Base-by-base conservation (phyloP, 2,888 invertebrate species). In the Stenurella melanura region DNA sequence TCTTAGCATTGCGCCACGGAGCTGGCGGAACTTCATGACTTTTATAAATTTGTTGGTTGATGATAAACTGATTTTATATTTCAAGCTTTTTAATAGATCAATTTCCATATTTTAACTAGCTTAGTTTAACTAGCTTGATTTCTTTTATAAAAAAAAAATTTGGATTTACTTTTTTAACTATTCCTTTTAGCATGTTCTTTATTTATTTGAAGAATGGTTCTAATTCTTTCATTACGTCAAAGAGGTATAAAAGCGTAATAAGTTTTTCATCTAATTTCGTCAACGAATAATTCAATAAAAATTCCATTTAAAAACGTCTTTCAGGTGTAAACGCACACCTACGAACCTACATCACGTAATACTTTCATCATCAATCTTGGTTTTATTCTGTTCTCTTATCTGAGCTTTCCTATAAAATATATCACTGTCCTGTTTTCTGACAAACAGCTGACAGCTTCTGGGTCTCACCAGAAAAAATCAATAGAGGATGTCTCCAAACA, bases 331-430 rank as follows among this genome's bases (percentile, higher is more conserved):
- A 26, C 38, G 11, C 3, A 64, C 38, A n/a, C 64, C 17, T 64
- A 64, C 38, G 38, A 58, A 60, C 70, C 38, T 38, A 74, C 73
- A 75, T 70, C 74, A 69, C 73, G 75, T 73, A 68, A 79, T 73
- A 66, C 34, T 50, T 57, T 58, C 70, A 56, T 75, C 78, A 79
- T 79, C 78, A 79, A 79, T 79, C 78, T 79, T 76, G 64, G 69
- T 75, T 73, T 70, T 73, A 74, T 78, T 70, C 76, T 73, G 56
- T 68, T 79, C 38, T 60, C 60, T 58, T 60, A 70, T 70, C 56
- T 58, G 42, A 18, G 58, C 70, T 15, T n/a, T 58, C 60, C 70
- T 38, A 70, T 60, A 56, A 70, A 70, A 70, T 70, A 70, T 70
- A 70, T 70, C 70, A 70, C 70, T 70, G 70, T 60, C 70, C 70